A percentile compares a stretch with the other conserved stretches of the same genome.
phyloP scores from a whole-genome alignment of 2,888 invertebrate species.

The Amphipyra berbera region DNA sequence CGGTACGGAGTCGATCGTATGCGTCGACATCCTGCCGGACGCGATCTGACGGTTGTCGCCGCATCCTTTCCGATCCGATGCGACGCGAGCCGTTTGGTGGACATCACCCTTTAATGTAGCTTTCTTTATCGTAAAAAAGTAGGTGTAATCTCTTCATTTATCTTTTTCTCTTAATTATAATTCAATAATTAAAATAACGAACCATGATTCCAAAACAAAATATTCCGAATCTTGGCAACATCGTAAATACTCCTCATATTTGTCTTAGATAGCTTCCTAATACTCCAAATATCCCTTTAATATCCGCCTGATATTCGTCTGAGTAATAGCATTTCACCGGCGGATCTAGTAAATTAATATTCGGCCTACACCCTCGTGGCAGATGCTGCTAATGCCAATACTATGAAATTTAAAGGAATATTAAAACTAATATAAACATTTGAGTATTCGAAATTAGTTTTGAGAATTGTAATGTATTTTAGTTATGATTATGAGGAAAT shows the following conservation, averaged over 20 bases:
- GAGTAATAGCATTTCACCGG: slow-evolving; percentile 18
- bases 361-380: slow-evolving; percentile 33
- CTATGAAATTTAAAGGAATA: slow-evolving; percentile 23
- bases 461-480: neutral
- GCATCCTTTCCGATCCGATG: too few relatives aligned
- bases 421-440: slow-evolving; percentile 24
- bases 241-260: slow-evolving; percentile 16
- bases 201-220: neutral
- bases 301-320: slow-evolving; percentile 39
- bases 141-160: too few relatives aligned
- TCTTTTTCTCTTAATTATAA: too few relatives aligned
- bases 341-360: slow-evolving; percentile 52
- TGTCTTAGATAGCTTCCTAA: slow-evolving; percentile 9
- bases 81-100: too few relatives aligned
- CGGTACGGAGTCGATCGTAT: too few relatives aligned
- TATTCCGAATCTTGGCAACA: slow-evolving; percentile 14
- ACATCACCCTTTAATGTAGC: too few relatives aligned
- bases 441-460: neutral
- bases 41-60: too few relatives aligned
- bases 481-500: too few relatives aligned
- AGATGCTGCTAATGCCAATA: slow-evolving; percentile 51
- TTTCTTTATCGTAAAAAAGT: too few relatives aligned
- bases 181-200: too few relatives aligned
- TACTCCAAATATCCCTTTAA: slow-evolving; percentile 48
- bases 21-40: too few relatives aligned